phyloP scores from a whole-genome alignment of 53 echinoderm and acorn worm species.

The Mesocentrotus franciscanus region DNA sequence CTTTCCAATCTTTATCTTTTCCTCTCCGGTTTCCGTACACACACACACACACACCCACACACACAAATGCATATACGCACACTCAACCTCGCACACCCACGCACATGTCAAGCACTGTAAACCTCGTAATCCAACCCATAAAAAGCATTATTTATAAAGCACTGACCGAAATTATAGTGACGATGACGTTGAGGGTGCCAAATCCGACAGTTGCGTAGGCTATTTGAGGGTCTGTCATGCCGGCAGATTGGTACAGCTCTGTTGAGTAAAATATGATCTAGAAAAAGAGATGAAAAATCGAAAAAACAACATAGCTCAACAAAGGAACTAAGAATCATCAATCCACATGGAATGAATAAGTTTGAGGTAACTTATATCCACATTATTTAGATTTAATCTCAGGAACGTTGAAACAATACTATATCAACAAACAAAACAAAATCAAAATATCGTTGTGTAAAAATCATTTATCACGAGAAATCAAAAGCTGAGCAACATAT shows the following conservation, averaged over 20 bases:
- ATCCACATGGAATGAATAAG: neutral
- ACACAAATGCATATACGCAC: no score
- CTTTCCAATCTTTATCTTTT: no score
- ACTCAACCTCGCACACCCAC: no score
- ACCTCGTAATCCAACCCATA: no score
- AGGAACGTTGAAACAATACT: no score
- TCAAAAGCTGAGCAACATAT: neutral
- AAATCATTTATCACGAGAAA: neutral
- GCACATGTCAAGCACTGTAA: no score
- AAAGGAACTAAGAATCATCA: neutral
- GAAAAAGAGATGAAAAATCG: neutral
- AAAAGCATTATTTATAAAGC: neutral
- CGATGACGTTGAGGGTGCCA: constrained; percentile 85
- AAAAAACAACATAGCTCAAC: neutral
- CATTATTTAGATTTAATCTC: no score
- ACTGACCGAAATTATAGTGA: constrained; percentile 89
- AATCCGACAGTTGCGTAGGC: constrained; percentile 88
- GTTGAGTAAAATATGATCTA: constrained; percentile 93
- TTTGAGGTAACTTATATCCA: no score
- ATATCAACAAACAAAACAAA: no score
- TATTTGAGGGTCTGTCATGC: constrained; percentile 75
- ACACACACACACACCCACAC: no score
- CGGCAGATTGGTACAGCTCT: constrained; percentile 80
- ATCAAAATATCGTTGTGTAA: no score
- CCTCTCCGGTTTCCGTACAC: no score